phyloP scores from a whole-genome alignment of 1,140 invertebrate species.

The Drosophila willistoni region DNA sequence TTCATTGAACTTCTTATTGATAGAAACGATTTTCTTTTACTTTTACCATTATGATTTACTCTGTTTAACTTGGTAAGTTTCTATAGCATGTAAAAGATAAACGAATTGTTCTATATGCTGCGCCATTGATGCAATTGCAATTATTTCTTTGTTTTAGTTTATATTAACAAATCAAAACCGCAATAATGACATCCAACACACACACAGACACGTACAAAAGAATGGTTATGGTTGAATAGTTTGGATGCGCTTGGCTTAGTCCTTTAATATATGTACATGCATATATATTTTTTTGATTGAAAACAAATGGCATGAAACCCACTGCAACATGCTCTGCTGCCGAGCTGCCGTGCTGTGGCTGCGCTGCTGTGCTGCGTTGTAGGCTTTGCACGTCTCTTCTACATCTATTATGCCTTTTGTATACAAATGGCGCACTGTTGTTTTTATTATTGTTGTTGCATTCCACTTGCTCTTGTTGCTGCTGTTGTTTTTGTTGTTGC shows the following conservation, averaged over 20 bases:
- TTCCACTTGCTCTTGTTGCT: constrained; percentile 54
- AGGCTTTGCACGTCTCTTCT: constrained; percentile 39
- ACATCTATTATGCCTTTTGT: constrained; percentile 51
- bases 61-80: no score
- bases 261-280: background rate
- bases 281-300: background rate
- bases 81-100: no score
- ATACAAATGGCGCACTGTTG: constrained; percentile 64
- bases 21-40: background rate
- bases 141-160: no score
- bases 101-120: no score
- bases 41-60: no score
- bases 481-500: constrained; percentile 42
- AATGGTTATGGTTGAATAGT: background rate
- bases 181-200: background rate
- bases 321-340: constrained; percentile 17
- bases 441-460: constrained; percentile 66
- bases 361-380: constrained; percentile 6
- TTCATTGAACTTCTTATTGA: background rate
- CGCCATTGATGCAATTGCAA: no score
- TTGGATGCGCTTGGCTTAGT: background rate
- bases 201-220: background rate
- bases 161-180: background rate
- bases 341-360: no score
- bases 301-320: constrained; percentile 8